phyloP scores from a whole-genome alignment of 2,113 vertebrate species.

The Zosterops lateralis region DNA sequence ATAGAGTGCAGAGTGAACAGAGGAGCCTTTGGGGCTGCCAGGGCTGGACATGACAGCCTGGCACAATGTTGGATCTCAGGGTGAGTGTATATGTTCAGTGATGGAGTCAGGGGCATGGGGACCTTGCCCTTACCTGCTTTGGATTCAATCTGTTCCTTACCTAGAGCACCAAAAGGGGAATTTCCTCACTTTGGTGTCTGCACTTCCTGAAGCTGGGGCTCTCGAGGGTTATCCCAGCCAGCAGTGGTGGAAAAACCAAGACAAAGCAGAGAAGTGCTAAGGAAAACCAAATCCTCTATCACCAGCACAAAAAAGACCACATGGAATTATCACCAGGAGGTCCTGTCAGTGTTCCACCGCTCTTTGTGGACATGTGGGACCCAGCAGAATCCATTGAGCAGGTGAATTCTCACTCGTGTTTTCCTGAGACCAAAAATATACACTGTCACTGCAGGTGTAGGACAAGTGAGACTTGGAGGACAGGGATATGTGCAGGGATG shows the following conservation, averaged over 20 bases:
- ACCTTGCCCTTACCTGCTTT: background rate
- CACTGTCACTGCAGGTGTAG: too few relatives aligned
- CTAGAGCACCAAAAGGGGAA: background rate
- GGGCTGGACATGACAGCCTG: background rate
- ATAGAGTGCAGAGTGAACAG: background rate
- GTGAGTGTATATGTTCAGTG: accelerated
- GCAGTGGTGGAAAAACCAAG: background rate
- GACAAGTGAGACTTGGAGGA: background rate
- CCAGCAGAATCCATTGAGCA: background rate
- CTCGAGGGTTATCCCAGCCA: background rate
- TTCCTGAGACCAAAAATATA: background rate
- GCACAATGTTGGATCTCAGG: background rate
- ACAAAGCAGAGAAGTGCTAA: background rate
- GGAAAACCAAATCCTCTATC: background rate
- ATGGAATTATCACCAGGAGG: background rate
- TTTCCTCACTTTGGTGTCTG: background rate
- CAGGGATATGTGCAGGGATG: background rate
- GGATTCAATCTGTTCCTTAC: background rate
- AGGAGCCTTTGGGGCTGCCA: background rate
- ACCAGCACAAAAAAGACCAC: background rate
- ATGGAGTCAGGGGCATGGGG: background rate
- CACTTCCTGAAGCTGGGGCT: background rate
- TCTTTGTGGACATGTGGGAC: background rate
- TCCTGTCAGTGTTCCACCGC: background rate
- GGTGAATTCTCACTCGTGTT: background rate